Evolutionary conservation across 2,113 vertebrate species (phyloP), one percentile per base, ranked within the genome.

Genomic region (Phyllopteryx taeniolatus): DNA sequence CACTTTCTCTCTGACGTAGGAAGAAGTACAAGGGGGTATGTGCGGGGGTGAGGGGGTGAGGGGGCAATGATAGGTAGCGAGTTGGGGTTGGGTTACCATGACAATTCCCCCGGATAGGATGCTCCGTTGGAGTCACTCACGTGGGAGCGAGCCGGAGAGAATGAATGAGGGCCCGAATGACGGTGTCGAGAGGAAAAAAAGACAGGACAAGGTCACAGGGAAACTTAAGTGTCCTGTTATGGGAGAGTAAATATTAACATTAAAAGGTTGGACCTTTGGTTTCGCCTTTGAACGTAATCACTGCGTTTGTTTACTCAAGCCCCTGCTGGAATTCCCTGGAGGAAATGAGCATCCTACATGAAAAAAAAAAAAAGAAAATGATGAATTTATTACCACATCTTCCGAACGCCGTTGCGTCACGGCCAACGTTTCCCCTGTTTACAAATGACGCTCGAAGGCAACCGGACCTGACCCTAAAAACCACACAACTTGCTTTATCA

Each of bases 1-100:
- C 88, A 91, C 82, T 91, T 66, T 61, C 82, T 88, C 91, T 90
- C 88, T 94, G 93, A 93, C 92, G 89, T 90, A 87, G 59, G 71
- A 86, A 83, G 68, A 77, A 73, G 72, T 68, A 69, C 59, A 53
- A 79, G 75, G 78, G 61, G 76, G 75, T 20, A 68, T 63, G 61
- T 6, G n/a, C 22, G 66, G 47, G 78, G 74, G 66, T 35, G 64
- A 35, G 68, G 47, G 77, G 74, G 65, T 33, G 63, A 35, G 22
- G 22, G 67, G 63, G 75, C 33, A 73, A 47, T 1, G 10, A 61
- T 56, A 69, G 72, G 69, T 22, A 70, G 44, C 14, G 22, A 72
- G 61, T 86, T 79, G 70, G 60, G 80, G 54, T 86, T 80, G 66
- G 56, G 80, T 89, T 75, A 78, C 81, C 70, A 83, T 79, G 76